phyloP scores from a whole-genome alignment of 2,113 vertebrate genomes.

The Smithornis capensis region DNA sequence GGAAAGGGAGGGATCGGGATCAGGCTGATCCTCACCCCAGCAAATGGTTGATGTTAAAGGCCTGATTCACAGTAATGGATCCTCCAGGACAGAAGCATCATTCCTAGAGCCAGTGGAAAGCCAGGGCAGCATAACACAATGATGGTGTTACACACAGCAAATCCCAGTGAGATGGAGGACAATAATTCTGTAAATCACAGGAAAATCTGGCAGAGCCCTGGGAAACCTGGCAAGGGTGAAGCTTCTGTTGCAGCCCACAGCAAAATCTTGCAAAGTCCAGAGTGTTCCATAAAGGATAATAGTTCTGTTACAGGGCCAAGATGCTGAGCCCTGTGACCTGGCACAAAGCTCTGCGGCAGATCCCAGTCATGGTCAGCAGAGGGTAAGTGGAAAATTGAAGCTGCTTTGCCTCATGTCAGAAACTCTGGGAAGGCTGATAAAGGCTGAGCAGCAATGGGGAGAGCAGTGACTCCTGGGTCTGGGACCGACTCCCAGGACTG shows the following conservation, averaged over 20 bases:
- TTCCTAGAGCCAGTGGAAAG: neutral
- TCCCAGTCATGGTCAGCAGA: neutral
- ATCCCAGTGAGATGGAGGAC: rapidly evolving
- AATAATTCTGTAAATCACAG: neutral
- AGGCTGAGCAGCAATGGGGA: neutral
- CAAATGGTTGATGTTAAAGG: neutral
- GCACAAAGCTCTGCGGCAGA: neutral
- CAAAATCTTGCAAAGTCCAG: neutral
- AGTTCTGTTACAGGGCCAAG: neutral
- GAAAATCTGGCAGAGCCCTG: neutral
- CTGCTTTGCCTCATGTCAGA: rapidly evolving
- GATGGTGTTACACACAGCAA: rapidly evolving
- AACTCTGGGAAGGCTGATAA: neutral
- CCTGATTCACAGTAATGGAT: rapidly evolving
- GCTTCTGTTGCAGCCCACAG: neutral
- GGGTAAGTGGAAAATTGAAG: neutral
- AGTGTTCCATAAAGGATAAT: rapidly evolving
- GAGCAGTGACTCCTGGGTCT: neutral
- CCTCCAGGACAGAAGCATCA: neutral
- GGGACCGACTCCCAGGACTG: rapidly evolving
- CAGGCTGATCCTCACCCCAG: neutral
- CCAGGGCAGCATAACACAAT: rapidly evolving
- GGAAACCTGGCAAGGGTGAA: neutral
- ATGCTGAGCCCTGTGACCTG: rapidly evolving
- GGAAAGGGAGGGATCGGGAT: rapidly evolving